Evolutionary conservation across 2,888 invertebrate species (phyloP), one percentile per base, ranked within the genome.

Genomic region (Synanthedon andrenaeformis): DNA sequence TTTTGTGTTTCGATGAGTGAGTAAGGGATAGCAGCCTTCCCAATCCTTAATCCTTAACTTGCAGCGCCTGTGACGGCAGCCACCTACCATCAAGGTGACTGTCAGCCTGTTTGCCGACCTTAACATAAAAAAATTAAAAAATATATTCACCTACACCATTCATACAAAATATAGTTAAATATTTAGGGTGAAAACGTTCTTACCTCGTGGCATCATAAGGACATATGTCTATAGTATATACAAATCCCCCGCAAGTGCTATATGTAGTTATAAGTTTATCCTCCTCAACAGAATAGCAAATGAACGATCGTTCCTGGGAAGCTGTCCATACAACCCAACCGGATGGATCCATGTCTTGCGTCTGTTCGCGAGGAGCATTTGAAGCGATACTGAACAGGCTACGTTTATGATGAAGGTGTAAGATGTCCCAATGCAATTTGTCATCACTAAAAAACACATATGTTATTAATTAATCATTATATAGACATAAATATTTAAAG

Each of bases 141-240:
- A 23, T n/a, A 23, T 3, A 23, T 3, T 23, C 19, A 35, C 1
- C 35, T 10, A 35, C 35, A 35, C 35, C 0, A 35, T 10, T 35
- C 6, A 35, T 10, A 35, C 35, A 35, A 35, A 35, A 10, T 35
- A 35, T 35, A 35, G 3, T 23, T 23, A 3, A 23, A 23, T 5
- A 23, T 4, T 23, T 23, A 23, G 35, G 10, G 35, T 35, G 8
- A 35, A 10, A 10, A 35, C 0, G 3, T 35, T 35, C 79, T 79
- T 72, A 91, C 91, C 87, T 90, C 67, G 88, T 89, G 53, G 93
- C 92, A 76, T 94, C 93, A 55, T 94, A 79, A 0, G 92, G 91
- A 54, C 93, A 94, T 6, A 89, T 71, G 45, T 89, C 83, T 28
- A 94, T 70, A 41, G 88, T 89, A 65, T 92, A 92, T 2, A 93